These are phyloP conservation scores for Plotosus lineatus DNA, from an alignment of 2,113 vertebrate species.

Conservation along the genomic window DNA sequence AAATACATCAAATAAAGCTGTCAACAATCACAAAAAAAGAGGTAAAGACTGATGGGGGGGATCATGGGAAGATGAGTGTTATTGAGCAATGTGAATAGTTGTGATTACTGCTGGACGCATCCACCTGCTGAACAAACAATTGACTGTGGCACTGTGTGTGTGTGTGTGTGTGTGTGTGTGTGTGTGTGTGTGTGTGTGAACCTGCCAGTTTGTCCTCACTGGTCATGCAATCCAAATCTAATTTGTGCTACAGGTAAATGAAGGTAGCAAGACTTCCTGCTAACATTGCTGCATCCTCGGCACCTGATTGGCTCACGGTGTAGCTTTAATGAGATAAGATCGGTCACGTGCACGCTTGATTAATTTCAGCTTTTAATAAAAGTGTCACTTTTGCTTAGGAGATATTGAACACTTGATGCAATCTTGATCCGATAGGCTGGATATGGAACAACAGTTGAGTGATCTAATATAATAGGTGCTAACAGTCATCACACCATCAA, in stretches of 20 bases:
- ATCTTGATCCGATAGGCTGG: constrained; percentile 17
- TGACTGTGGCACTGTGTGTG: background rate
- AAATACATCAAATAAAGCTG: no score
- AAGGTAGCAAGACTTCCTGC: constrained; percentile 20
- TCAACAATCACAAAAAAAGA: background rate
- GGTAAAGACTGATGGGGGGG: background rate
- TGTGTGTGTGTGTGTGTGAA: background rate
- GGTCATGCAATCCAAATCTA: constrained; percentile 34
- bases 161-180: background rate
- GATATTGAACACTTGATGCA: constrained; percentile 22
- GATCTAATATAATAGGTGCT: background rate
- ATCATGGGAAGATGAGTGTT: background rate
- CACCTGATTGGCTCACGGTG: constrained; percentile 14
- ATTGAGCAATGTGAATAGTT: background rate
- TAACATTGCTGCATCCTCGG: background rate
- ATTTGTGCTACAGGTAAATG: constrained; percentile 30
- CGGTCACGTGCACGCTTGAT: constrained; percentile 29
- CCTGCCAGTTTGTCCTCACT: background rate
- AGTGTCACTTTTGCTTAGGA: constrained; percentile 43
- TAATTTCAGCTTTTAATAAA: constrained; percentile 44
- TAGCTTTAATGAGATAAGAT: constrained; percentile 15
- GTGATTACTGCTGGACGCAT: constrained; percentile 1
- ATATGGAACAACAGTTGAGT: constrained; percentile 12
- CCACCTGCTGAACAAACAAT: background rate
- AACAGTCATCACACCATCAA: no score